Evolutionary conservation across 2,888 invertebrate species (phyloP).

Genomic region (Parasteatoda lunata): DNA sequence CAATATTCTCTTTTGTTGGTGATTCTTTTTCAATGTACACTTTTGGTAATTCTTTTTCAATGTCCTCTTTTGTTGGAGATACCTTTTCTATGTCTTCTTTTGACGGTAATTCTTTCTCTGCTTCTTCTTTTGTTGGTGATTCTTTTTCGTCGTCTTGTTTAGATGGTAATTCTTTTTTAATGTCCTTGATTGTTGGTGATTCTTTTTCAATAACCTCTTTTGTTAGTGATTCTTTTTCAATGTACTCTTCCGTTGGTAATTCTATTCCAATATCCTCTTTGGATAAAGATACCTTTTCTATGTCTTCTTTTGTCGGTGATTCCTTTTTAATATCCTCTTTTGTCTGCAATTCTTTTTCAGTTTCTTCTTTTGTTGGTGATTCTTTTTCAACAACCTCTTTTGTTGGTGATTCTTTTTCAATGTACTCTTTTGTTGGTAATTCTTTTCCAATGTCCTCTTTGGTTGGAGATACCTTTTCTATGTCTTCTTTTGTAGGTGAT

Average conservation of each 20-base stretch:
- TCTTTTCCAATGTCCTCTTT: background rate
- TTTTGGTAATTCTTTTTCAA: background rate
- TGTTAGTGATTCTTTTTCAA: background rate
- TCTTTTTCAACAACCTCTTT: background rate
- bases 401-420: background rate
- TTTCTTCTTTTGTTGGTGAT: background rate
- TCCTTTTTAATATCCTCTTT: background rate
- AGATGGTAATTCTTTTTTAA: background rate
- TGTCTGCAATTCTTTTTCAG: background rate
- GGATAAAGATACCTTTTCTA: background rate
- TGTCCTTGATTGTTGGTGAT: background rate
- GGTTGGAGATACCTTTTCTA: background rate
- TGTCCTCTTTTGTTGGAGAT: background rate
- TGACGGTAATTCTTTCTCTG: background rate
- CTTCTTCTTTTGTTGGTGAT: background rate
- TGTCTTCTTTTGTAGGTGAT: background rate
- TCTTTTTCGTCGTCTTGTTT: background rate
- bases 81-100: background rate
- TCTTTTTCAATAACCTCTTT: background rate
- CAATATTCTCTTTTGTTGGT: background rate
- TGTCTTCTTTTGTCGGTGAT: background rate
- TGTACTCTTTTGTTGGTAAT: background rate
- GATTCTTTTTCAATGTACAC: background rate
- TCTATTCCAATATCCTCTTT: background rate
- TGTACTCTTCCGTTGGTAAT: too few relatives aligned